Evolutionary conservation across 2,113 vertebrate species (phyloP).

Genomic region (Oxygymnocypris stewartii): DNA sequence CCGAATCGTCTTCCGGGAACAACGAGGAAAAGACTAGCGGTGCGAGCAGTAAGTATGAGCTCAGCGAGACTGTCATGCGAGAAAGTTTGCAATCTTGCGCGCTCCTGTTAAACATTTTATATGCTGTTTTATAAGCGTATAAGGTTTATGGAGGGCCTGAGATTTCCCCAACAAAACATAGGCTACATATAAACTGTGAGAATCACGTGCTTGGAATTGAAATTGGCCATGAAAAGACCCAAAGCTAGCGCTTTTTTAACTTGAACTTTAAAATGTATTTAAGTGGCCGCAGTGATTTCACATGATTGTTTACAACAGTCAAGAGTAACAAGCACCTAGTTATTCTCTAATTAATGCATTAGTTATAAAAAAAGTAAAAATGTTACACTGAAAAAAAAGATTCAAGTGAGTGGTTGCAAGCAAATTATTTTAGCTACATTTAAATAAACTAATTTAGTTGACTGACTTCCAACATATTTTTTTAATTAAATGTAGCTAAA

Average conservation of each 20-base stretch:
- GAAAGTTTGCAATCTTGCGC: constrained; percentile 91
- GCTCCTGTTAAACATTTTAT: constrained; percentile 98
- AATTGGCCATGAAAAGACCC: constrained; percentile 97
- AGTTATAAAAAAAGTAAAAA: neutral
- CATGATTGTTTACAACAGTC: neutral
- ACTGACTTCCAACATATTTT: too few relatives aligned
- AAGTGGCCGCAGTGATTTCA: constrained; percentile 28
- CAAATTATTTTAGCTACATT: too few relatives aligned
- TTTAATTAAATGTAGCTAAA: too few relatives aligned
- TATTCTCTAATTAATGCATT: constrained; percentile 21
- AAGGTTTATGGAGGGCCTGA: constrained; percentile 99
- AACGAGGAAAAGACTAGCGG: constrained; percentile 95
- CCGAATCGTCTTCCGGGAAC: constrained; percentile 96
- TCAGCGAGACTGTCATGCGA: constrained; percentile 83
- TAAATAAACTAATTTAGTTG: too few relatives aligned
- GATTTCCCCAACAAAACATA: constrained; percentile 95
- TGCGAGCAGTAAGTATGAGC: constrained; percentile 90
- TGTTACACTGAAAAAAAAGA: too few relatives aligned
- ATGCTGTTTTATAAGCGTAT: constrained; percentile 99
- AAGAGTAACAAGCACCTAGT: neutral
- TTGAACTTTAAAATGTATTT: constrained; percentile 39
- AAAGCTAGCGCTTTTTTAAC: constrained; percentile 67
- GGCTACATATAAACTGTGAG: constrained; percentile 90
- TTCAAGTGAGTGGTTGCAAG: too few relatives aligned
- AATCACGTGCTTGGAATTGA: constrained; percentile 98